These are phyloP conservation scores for Microctenopoma steveboyesi DNA, from an alignment of 2,797 vertebrate species.

Conservation along the genomic window DNA sequence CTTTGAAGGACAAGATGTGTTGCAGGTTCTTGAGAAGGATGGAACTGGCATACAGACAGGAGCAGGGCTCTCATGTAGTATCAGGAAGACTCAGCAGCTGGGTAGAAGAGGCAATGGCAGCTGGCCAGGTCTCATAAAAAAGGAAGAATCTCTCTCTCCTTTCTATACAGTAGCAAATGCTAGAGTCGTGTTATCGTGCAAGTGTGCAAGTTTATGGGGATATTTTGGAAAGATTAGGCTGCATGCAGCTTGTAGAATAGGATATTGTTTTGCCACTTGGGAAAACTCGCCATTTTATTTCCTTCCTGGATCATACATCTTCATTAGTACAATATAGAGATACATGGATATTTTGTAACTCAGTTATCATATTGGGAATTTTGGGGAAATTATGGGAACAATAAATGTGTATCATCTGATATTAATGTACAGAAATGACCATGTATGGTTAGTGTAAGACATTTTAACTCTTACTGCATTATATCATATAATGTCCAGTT, in stretches of 20 bases:
- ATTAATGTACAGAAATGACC: not conserved
- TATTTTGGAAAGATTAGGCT: slow-evolving; percentile 43
- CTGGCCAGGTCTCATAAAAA: slow-evolving; percentile 52
- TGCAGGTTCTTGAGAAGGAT: slow-evolving; percentile 43
- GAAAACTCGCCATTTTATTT: not conserved
- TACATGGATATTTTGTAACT: not conserved
- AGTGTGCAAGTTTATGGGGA: slow-evolving; percentile 55
- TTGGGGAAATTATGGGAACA: not conserved
- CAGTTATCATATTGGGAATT: not conserved
- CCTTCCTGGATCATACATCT: slow-evolving; percentile 25
- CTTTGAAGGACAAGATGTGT: slow-evolving; percentile 25
- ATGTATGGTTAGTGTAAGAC: not conserved
- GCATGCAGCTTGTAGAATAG: slow-evolving; percentile 30
- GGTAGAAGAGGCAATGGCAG: slow-evolving; percentile 53
- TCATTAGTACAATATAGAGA: slow-evolving; percentile 15
- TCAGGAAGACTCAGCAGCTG: slow-evolving; percentile 55
- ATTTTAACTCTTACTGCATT: not conserved
- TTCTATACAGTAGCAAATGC: slow-evolving; percentile 54
- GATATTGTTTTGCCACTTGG: slow-evolving; percentile 30
- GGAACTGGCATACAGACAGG: slow-evolving; percentile 37
- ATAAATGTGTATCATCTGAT: slow-evolving; percentile 1
- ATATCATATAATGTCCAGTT: not conserved
- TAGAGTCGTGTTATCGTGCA: slow-evolving; percentile 40
- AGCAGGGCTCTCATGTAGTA: slow-evolving; percentile 44
- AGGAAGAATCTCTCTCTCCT: slow-evolving; percentile 38